Base-by-base conservation (phyloP, 2,888 invertebrate species). In the Sericinus montela region DNA sequence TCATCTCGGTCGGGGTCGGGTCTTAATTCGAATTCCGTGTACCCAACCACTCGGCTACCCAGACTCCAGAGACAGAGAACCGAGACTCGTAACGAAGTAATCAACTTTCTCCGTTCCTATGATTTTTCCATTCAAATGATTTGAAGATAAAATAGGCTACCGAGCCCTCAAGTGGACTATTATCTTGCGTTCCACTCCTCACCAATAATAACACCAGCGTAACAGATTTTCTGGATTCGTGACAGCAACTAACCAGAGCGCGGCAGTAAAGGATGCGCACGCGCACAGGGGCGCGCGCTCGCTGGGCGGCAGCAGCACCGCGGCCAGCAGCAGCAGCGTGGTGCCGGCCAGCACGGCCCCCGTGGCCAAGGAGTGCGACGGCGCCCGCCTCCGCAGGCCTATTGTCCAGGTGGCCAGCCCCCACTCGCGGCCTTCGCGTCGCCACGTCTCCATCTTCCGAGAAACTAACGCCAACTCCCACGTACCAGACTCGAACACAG, bases 241-340 rank as follows among this genome's bases (percentile, higher is more conserved):
- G 19, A 19, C 19, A 19, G 3, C n/a, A n/a, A 32, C 32, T 52
- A 47, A 84, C 86, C 84, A 86, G 0, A 83, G 53, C 0, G 80
- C 68, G 1, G 77, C 62, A 4, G 62, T 67, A 48, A 82, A 67
- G 0, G 85, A 70, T 1, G 84, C 75, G 35, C 67, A 62, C 1
- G 78, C 82, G 10, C 75, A 78, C n/a, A 83, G 70, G 40, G 83
- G 70, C 9, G 74, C 58, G 0, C 84, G 67, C 36, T 57, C 58
- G 15, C 56, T 54, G 6, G 72, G 77, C 42, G 76, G 77, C 62
- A 77, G 61, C 37, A 71, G 52, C 4, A 66, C 55, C 7, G 77
- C 75, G 9, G 75, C 67, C 10, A 57, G 34, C 59, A 84, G 64
- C 63, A 75, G 55, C 55, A 76, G 52, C 51, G 60, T 55, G 10